phyloP scores from a whole-genome alignment of 2,888 invertebrate genomes.

The Sarcophaga variegata region DNA sequence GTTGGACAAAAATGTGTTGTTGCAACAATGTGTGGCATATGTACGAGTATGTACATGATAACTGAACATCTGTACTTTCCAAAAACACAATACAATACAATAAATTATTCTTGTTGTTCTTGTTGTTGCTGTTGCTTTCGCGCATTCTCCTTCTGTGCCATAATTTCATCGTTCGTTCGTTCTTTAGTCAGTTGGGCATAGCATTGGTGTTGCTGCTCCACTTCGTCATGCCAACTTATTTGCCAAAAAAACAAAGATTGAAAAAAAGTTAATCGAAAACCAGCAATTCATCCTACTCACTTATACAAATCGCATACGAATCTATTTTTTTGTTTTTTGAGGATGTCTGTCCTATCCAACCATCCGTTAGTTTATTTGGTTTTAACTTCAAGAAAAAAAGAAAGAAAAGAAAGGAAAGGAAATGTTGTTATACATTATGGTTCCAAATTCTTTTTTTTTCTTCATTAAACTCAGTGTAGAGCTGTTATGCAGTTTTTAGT shows the following conservation, averaged over 20 bases:
- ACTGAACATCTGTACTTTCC: constrained; percentile 47
- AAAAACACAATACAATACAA: neutral
- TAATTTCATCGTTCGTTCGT: neutral
- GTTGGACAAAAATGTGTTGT: neutral
- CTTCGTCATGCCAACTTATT: constrained; percentile 54
- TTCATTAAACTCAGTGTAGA: neutral
- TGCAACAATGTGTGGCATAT: neutral
- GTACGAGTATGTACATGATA: constrained; percentile 8
- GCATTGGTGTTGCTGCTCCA: constrained; percentile 34
- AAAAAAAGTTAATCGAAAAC: neutral
- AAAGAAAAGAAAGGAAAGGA: neutral
- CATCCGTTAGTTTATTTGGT: constrained; percentile 65
- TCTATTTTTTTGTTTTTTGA: constrained; percentile 18
- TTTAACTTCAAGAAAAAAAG: constrained; percentile 35
- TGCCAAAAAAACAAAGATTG: constrained; percentile 19
- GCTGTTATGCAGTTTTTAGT: constrained; percentile 47
- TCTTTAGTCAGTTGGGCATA: neutral
- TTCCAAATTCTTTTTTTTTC: neutral
- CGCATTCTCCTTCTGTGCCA: neutral
- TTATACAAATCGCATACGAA: constrained; percentile 8
- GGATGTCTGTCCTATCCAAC: constrained; percentile 28
- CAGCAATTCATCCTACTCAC: constrained; percentile 48
- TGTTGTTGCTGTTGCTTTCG: constrained; percentile 35
- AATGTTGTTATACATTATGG: neutral
- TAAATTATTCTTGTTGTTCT: constrained; percentile 4